Evolutionary conservation across 2,113 vertebrate species (phyloP).

Genomic region (Cochlearius cochlearius): DNA sequence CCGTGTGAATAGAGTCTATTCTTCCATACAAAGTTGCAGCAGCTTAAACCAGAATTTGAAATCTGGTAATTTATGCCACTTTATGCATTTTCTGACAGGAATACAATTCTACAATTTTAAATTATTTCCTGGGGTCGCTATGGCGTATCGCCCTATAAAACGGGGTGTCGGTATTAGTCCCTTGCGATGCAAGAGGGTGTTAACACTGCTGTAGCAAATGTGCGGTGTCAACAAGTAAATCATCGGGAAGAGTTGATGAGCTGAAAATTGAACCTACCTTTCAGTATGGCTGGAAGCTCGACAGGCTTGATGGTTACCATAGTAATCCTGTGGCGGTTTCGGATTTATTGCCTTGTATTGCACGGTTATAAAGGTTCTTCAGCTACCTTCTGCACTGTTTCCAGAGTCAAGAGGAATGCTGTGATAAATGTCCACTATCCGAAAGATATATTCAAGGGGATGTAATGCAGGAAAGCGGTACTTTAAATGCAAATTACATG

Average conservation of each 20-base stretch:
- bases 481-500: conserved; percentile 76
- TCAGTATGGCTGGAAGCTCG: conserved; percentile 53
- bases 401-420: conserved; percentile 64
- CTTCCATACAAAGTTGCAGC: not conserved
- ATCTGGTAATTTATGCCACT: conserved; percentile 1
- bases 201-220: conserved; percentile 74
- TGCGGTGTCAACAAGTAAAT: conserved; percentile 79
- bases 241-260: conserved; percentile 73
- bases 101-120: conserved; percentile 37
- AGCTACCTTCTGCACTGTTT: conserved; percentile 71
- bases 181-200: conserved; percentile 73
- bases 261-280: conserved; percentile 73
- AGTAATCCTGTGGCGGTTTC: conserved; percentile 74
- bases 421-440: conserved; percentile 74
- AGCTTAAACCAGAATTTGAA: not conserved
- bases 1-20: not conserved
- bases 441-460: conserved; percentile 62
- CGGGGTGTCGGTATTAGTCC: conserved; percentile 40
- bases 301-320: conserved; percentile 80
- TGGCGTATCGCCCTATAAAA: not conserved
- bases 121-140: not conserved
- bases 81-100: conserved; percentile 34
- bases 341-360: conserved; percentile 74
- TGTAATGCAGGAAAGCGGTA: conserved; percentile 50
- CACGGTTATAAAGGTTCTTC: conserved; percentile 59